These are phyloP conservation scores for Idaea straminata DNA, from an alignment of 2,888 invertebrate species.

Conservation along the genomic window DNA sequence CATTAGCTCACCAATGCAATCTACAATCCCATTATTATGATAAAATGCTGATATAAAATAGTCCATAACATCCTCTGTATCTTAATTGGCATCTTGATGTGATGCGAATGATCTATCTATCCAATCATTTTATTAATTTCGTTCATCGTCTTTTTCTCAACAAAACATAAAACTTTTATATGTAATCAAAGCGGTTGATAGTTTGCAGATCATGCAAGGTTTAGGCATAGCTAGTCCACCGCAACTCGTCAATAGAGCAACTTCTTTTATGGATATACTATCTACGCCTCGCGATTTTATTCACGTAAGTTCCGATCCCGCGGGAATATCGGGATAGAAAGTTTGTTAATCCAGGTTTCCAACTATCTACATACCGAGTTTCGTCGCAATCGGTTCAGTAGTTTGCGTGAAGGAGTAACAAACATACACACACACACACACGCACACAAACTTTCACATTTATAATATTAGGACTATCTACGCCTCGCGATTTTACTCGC, in stretches of 20 bases:
- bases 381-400: no score
- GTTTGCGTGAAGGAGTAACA: no score
- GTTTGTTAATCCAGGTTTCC: no score
- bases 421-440: no score
- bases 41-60: constrained; percentile 24
- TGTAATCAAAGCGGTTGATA: not conserved
- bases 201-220: not conserved
- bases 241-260: not conserved
- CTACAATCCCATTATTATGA: constrained; percentile 9
- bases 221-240: not conserved
- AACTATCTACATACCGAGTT: no score
- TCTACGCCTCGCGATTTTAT: no score
- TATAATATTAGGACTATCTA: no score
- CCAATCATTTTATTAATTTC: constrained; percentile 12
- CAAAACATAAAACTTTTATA: not conserved
- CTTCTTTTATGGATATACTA: no score
- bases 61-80: constrained; percentile 29
- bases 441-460: no score
- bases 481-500: no score
- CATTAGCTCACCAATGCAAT: constrained; percentile 28
- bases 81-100: constrained; percentile 33
- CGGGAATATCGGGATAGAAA: no score
- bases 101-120: constrained; percentile 26
- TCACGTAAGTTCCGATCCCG: no score
- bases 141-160: not conserved